Percentiles rank a stretch among this genome's conserved stretches.
Evolutionary conservation across 1,140 invertebrate genomes (phyloP).

Genomic region (Bicyclus anynana): DNA sequence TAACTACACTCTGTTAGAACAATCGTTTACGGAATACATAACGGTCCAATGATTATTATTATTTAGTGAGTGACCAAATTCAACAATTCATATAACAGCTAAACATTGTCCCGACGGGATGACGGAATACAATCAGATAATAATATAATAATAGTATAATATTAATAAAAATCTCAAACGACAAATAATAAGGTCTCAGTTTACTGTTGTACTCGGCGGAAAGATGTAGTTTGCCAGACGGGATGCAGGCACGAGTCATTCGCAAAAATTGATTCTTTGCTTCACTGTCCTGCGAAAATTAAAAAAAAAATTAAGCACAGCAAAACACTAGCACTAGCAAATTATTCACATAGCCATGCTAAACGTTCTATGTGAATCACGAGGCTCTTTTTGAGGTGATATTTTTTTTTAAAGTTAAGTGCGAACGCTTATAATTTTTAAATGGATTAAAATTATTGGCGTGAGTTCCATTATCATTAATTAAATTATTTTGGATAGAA

Average conservation of each 20-base stretch:
- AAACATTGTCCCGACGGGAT: slow-evolving; percentile 25
- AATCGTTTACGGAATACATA: slow-evolving; percentile 18
- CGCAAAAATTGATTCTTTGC: slow-evolving; percentile 41
- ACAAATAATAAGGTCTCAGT: slow-evolving; percentile 34
- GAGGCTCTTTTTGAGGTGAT: no score
- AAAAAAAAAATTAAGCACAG: background rate
- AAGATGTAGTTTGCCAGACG: slow-evolving; percentile 40
- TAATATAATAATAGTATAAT: slow-evolving; percentile 45
- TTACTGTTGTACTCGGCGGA: slow-evolving; percentile 35
- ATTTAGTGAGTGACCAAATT: slow-evolving; percentile 23
- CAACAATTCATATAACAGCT: slow-evolving; percentile 31
- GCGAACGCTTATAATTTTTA: no score
- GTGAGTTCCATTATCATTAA: no score
- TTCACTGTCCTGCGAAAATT: slow-evolving; percentile 49
- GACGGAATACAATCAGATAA: slow-evolving; percentile 28
- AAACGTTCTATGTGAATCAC: no score
- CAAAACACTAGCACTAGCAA: no score
- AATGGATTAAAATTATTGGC: no score
- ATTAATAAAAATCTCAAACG: slow-evolving; percentile 41
- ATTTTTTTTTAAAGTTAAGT: no score
- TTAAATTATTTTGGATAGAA: no score
- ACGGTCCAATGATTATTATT: slow-evolving; percentile 26
- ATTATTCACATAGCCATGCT: background rate
- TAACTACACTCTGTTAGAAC: slow-evolving; percentile 13
- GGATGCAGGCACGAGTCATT: slow-evolving; percentile 52